These are phyloP conservation scores for Campoletis raptor DNA, from an alignment of 2,888 invertebrate species.

Conservation along the genomic window DNA sequence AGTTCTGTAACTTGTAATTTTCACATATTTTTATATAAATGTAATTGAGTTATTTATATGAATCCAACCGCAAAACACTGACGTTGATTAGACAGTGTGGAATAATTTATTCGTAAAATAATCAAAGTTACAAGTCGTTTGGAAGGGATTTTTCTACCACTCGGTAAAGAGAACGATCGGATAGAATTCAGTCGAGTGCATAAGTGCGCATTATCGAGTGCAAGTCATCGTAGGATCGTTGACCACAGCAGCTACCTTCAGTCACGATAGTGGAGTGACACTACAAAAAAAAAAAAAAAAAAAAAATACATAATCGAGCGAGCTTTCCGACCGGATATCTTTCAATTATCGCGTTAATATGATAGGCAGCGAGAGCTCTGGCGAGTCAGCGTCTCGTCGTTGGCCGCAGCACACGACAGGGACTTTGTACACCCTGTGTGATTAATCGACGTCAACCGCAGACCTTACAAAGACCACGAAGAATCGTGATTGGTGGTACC, in stretches of 20 bases:
- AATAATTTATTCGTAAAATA: not conserved
- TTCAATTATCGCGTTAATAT: conserved; percentile 84
- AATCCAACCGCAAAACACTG: not conserved
- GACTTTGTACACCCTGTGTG: conserved; percentile 70
- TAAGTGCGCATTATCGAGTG: conserved; percentile 75
- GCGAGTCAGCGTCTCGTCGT: conserved; percentile 84
- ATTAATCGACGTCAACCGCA: conserved; percentile 85
- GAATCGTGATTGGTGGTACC: conserved; percentile 14
- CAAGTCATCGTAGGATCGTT: conserved; percentile 83
- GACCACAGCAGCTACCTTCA: conserved; percentile 73
- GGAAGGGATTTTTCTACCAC: conserved; percentile 14
- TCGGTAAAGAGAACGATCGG: conserved; percentile 29
- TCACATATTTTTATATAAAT: not conserved
- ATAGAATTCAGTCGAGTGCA: conserved; percentile 69
- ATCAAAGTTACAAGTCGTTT: conserved; percentile 21
- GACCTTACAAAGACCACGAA: conserved; percentile 75
- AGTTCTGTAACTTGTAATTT: not conserved
- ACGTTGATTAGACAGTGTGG: not conserved
- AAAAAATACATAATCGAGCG: conserved; percentile 72
- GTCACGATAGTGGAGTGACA: conserved; percentile 76
- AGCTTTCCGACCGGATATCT: conserved; percentile 84
- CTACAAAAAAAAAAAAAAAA: conserved; percentile 74
- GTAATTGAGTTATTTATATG: not conserved
- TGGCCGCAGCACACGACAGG: conserved; percentile 80
- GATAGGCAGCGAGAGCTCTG: conserved; percentile 76